Evolutionary conservation across 1,140 invertebrate genomes (phyloP).

Genomic region (Dendrolimus kikuchii): DNA sequence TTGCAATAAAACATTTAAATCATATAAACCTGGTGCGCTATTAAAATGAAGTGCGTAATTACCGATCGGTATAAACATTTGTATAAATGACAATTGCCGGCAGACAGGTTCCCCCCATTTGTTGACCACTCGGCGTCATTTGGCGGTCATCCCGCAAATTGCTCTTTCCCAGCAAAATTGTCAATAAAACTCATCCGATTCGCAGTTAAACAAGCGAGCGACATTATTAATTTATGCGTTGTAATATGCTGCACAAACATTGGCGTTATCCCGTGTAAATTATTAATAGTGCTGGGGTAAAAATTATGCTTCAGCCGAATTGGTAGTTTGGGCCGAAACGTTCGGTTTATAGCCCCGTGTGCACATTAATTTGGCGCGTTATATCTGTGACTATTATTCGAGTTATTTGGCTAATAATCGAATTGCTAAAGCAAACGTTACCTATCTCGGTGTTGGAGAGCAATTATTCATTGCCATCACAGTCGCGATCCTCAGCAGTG

Average conservation of each 20-base stretch:
- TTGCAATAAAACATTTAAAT: no score
- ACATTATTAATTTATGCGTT: conserved; percentile 72
- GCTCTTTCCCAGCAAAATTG: conserved; percentile 70
- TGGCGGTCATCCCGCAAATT: conserved; percentile 65
- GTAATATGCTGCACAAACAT: conserved; percentile 67
- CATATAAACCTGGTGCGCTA: conserved; percentile 1
- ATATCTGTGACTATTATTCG: conserved; percentile 19
- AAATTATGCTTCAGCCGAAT: conserved; percentile 71
- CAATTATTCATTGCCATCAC: no score
- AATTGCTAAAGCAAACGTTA: no score
- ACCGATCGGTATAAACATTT: conserved; percentile 20
- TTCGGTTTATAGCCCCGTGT: conserved; percentile 62
- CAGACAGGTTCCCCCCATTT: conserved; percentile 45
- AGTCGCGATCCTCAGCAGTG: no score
- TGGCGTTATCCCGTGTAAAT: conserved; percentile 65
- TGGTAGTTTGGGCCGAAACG: conserved; percentile 65
- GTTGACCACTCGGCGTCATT: conserved; percentile 59
- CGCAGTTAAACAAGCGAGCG: conserved; percentile 70
- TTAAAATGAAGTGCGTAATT: conserved; percentile 8
- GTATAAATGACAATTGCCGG: conserved; percentile 29
- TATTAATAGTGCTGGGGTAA: conserved; percentile 71
- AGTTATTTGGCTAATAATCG: no score
- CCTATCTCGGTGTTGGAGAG: no score
- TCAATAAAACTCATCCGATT: conserved; percentile 72
- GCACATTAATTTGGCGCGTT: conserved; percentile 53